Evolutionary conservation across 2,888 invertebrate species (phyloP).

Genomic region (Amphipyra berbera): DNA sequence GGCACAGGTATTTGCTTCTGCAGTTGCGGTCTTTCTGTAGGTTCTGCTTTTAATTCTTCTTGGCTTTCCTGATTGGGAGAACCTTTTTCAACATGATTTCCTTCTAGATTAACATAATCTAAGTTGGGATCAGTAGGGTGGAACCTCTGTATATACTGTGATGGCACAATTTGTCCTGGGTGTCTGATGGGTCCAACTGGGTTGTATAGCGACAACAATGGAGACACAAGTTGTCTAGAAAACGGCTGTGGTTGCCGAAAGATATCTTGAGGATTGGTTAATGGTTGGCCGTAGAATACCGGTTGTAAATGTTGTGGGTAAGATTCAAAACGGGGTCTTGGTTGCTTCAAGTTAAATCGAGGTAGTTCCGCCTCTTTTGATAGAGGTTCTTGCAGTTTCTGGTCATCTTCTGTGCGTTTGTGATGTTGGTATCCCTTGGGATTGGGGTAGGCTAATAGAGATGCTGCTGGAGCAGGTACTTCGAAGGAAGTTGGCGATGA

Average conservation of each 20-base stretch:
- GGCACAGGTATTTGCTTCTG: slow-evolving; percentile 6
- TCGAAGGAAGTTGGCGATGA: slow-evolving; percentile 76
- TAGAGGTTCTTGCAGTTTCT: slow-evolving; percentile 8
- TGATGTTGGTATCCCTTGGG: slow-evolving; percentile 70
- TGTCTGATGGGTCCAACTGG: slow-evolving; percentile 32
- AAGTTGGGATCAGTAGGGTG: slow-evolving; percentile 4
- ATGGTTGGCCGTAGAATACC: slow-evolving; percentile 1
- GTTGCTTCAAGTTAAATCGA: slow-evolving; percentile 11
- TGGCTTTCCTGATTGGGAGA: slow-evolving; percentile 7
- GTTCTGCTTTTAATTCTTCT: slow-evolving; percentile 18
- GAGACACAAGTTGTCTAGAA: background rate
- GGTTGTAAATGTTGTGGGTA: slow-evolving; percentile 15
- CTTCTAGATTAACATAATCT: slow-evolving; percentile 11
- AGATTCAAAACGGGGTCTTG: slow-evolving; percentile 18
- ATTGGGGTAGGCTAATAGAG: slow-evolving; percentile 67
- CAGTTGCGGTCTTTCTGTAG: slow-evolving; percentile 26
- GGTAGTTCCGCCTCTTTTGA: slow-evolving; percentile 5
- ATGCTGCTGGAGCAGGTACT: slow-evolving; percentile 75
- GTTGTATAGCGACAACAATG: slow-evolving; percentile 33
- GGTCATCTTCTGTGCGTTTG: slow-evolving; percentile 42
- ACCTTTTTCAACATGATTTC: slow-evolving; percentile 2
- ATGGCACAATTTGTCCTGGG: slow-evolving; percentile 23
- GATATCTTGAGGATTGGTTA: slow-evolving; percentile 3
- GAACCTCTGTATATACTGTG: slow-evolving; percentile 24
- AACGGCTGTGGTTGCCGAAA: background rate